A percentile compares a stretch with the other conserved stretches of the same genome.
These are phyloP conservation scores for Chionoecetes opilio DNA, from an alignment of 1,140 invertebrate genomes.

Conservation along the genomic window DNA sequence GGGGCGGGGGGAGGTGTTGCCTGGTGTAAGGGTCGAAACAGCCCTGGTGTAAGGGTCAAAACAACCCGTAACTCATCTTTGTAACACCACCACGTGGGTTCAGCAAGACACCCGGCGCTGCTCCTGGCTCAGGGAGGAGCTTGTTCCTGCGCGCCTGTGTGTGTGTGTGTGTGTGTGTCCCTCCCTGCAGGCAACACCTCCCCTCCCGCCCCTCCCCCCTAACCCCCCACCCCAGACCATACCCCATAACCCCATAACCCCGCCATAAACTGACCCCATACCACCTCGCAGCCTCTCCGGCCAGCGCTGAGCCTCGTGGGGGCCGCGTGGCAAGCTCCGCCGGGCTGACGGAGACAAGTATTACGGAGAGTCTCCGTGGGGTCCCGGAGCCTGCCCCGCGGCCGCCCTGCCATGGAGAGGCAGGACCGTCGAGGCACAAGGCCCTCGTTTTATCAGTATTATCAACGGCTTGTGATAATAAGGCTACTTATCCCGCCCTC, in stretches of 20 bases:
- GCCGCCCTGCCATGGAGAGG: conserved; percentile 1
- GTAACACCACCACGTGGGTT: not conserved
- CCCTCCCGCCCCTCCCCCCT: conserved; percentile 39
- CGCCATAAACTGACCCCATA: conserved; percentile 73
- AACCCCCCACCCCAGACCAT: conserved; percentile 53
- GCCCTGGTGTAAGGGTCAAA: too few relatives aligned
- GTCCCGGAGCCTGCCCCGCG: not conserved
- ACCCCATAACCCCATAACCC: too few relatives aligned
- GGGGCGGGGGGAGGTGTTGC: conserved; percentile 56
- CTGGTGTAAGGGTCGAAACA: not conserved
- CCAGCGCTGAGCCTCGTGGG: conserved; percentile 69
- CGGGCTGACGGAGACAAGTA: conserved; percentile 52
- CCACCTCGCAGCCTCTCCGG: conserved; percentile 75
- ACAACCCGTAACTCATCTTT: not conserved
- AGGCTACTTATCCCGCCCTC: conserved; percentile 50
- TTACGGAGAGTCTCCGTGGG: not conserved
- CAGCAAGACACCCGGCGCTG: not conserved
- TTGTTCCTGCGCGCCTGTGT: conserved; percentile 32
- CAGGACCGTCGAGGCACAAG: not conserved
- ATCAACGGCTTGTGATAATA: conserved; percentile 72
- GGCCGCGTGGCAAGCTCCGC: conserved; percentile 36
- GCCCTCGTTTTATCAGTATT: conserved; percentile 68
- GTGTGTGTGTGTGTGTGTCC: conserved; percentile 33
- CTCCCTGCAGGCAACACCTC: conserved; percentile 40
- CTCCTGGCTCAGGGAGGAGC: not conserved